Conservation (phyloP, 2,113 vertebrate genomes). For the Myotis lucifugus region DNA sequence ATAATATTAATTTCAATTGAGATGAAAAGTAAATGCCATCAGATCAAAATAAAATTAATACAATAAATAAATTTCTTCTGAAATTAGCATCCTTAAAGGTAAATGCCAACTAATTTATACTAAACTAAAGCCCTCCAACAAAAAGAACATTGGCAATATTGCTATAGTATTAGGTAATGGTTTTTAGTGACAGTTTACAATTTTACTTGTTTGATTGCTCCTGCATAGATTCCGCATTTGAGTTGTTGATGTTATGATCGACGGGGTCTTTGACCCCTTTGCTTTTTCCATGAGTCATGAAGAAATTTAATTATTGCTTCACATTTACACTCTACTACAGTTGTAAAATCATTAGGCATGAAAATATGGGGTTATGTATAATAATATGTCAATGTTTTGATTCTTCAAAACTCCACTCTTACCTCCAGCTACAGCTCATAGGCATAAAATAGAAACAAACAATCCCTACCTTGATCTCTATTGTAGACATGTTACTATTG, state of each 20-base stretch:
- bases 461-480: not conserved
- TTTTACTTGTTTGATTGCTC: not conserved
- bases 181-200: not conserved
- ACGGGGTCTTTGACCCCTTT: not conserved
- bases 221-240: not conserved
- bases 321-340: not conserved
- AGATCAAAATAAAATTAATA: conserved; percentile 45
- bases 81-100: conserved; percentile 1
- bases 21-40: conserved; percentile 9
- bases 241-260: not conserved
- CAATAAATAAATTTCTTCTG: conserved; percentile 27
- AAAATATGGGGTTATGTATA: not conserved
- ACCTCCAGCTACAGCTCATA: not conserved
- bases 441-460: not conserved
- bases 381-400: not conserved
- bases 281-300: not conserved
- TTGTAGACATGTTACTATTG: not conserved
- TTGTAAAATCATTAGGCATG: not conserved
- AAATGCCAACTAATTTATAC: conserved; percentile 25
- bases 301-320: not conserved
- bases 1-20: conserved; percentile 25
- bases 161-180: not conserved
- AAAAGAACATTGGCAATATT: not conserved
- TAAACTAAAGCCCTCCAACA: not conserved
- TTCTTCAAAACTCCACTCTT: conserved; percentile 10